Base-by-base conservation (phyloP, 2,797 vertebrate genomes). In the Helarctos malayanus region DNA sequence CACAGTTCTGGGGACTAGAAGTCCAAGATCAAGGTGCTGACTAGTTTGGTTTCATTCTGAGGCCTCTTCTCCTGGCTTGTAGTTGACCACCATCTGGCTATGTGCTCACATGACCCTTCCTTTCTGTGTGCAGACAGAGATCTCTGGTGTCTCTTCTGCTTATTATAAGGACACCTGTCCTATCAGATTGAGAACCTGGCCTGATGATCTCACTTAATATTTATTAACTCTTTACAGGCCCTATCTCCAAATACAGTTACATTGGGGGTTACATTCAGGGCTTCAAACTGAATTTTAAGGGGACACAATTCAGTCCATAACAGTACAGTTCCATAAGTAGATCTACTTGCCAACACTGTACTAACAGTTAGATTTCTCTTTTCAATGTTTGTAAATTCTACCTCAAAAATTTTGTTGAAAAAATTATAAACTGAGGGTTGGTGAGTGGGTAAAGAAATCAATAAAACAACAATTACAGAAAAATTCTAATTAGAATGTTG, bases 341-440 rank as follows among this genome's bases (percentile, higher is more conserved):
- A 35, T 59, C 23, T 19, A 73, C 57, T 89, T 81, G 73, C n/a
- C 49, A 85, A 54, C 4, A 69, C 32, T 56, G 29, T 35, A 63
- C 15, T 63, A 63, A 47, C 1, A 45, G 71, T 73, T 78, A 71
- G 71, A 56, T 54, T 80, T 95, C 2, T 52, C 14, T 96, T 81
- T 90, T 85, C 57, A 27, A 54, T n/a, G 14, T 61, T 81, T 86
- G 47, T 61, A 90, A 97, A 86, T 54, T 86, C 19, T 87, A 54
- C 38, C 49, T 92, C 57, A 79, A 93, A 78, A 19, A 16, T 85
- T 52, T 92, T 89, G 61, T 84, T 7, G 18, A 38, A 89, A 68
- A 76, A 63, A 73, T n/a, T 52, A 54, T 45, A 65, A 89, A 47
- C 61, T 38, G 52, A 81, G 13, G 5, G 23, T 76, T 86, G 63